Conservation (phyloP, 2,797 vertebrate genomes). For the Peromyscus aztecus region DNA sequence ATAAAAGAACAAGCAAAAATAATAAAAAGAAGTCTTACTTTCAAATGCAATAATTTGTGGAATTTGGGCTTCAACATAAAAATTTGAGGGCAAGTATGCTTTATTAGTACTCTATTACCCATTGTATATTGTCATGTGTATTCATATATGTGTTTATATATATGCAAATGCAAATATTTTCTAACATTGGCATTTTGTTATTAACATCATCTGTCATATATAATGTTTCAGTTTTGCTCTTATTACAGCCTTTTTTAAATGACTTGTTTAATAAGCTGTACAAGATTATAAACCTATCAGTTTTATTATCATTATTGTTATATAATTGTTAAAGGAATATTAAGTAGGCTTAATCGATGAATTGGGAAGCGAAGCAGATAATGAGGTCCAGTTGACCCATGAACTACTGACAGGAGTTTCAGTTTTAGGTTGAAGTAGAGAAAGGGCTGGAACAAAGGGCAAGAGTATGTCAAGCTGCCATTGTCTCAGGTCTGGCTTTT, state of each 20-base stretch:
- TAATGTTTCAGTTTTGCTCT: slow-evolving; percentile 29
- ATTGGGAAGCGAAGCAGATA: background rate
- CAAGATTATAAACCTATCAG: background rate
- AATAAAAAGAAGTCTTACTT: background rate
- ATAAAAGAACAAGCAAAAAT: background rate
- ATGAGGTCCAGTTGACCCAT: background rate
- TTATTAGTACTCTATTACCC: background rate
- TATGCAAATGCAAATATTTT: slow-evolving; percentile 2
- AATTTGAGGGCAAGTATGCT: background rate
- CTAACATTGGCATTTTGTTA: slow-evolving; percentile 23
- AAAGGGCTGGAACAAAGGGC: background rate
- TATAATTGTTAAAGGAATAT: background rate
- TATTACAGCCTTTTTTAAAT: background rate
- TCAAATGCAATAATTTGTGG: background rate
- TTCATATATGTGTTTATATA: background rate
- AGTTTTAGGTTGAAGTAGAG: background rate
- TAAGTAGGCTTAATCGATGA: background rate
- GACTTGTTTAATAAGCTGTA: slow-evolving; percentile 3
- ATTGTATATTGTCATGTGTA: background rate
- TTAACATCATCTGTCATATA: background rate
- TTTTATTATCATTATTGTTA: background rate
- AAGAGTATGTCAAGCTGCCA: background rate
- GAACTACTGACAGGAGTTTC: background rate
- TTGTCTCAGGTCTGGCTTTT: background rate
- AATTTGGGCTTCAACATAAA: background rate